Evolutionary conservation across 2,888 invertebrate species (phyloP), one percentile per base, ranked within the genome.

Genomic region (Odontocolon sp.): DNA sequence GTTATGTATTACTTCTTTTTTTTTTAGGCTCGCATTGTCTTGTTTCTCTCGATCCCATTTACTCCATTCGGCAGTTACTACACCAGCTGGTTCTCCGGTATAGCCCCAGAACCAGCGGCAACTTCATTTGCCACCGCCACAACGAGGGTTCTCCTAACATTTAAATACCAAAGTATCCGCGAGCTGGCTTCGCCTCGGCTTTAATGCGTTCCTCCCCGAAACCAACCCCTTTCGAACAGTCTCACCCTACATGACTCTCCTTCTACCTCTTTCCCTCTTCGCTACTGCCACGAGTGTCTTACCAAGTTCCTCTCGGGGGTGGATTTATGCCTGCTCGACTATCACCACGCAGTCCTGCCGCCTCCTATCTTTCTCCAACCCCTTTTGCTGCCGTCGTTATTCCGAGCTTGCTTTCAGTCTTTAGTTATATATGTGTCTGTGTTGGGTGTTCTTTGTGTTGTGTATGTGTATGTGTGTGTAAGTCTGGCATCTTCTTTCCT

Each of bases 91-190:
- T 28, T 52, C 8, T n/a, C 5, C 31, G 11, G 3, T 11, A 9
- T 3, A 47, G 50, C 26, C 18, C 40, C 52, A 9, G 8, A 26
- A 40, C 38, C 16, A 11, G n/a, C 23, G 66, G 83, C 80, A 80
- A 84, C 81, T 85, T 86, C 83, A 85, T 85, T 86, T 82, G 78
- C 81, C 73, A 52, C 40, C 78, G 45, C 76, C 74, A 63, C 71
- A 74, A 71, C 69, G 80, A 79, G 81, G 73, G 59, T 77, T 79
- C 77, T 81, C 64, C 82, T 83, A 85, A 82, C 87, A 88, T 88
- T 88, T 87, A 88, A 88, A 88, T 88, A 87, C 85, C 86, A 87
- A 87, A 87, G 86, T 85, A 83, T 84, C 83, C 73, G 72, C 69
- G 69, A 71, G 71, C 21, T 67, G 70, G 63, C 74, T 78, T 81